These are phyloP conservation scores for Butorides virescens DNA, from an alignment of 2,113 vertebrate genomes.

Conservation along the genomic window DNA sequence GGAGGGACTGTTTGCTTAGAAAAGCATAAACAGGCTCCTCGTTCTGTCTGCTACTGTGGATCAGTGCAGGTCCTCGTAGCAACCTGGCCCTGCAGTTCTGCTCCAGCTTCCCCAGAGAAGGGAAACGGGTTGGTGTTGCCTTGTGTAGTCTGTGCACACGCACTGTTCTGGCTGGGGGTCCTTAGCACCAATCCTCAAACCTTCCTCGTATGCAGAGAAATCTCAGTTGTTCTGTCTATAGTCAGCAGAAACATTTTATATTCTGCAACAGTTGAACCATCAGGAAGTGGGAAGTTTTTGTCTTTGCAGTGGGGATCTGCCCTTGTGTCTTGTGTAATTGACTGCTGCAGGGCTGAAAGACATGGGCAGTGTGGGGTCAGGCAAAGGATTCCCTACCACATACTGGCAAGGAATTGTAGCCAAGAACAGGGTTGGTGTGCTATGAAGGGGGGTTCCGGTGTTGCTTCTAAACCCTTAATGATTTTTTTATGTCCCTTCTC, in stretches of 20 bases:
- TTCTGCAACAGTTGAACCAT: neutral
- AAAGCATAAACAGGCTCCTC: neutral
- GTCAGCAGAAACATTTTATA: neutral
- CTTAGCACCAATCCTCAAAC: neutral
- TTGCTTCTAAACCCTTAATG: neutral
- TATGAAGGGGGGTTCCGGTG: neutral
- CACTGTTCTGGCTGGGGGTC: accelerated
- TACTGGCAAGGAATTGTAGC: neutral
- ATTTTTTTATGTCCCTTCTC: neutral
- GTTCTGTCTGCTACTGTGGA: neutral
- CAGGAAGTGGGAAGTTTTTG: neutral
- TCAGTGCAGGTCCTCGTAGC: neutral
- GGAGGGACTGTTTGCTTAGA: neutral
- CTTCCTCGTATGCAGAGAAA: too few relatives aligned
- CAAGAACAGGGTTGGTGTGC: accelerated
- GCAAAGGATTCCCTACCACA: accelerated
- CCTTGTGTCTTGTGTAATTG: neutral
- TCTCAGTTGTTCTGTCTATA: neutral
- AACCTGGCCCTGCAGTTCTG: neutral
- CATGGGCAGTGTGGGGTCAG: neutral
- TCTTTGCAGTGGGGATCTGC: neutral
- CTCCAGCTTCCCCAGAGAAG: too few relatives aligned
- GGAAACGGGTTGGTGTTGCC: neutral
- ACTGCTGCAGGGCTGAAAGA: neutral
- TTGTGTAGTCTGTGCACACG: neutral